Conservation (phyloP, 2,797 vertebrate genomes). For the Hemitrygon akajei region DNA sequence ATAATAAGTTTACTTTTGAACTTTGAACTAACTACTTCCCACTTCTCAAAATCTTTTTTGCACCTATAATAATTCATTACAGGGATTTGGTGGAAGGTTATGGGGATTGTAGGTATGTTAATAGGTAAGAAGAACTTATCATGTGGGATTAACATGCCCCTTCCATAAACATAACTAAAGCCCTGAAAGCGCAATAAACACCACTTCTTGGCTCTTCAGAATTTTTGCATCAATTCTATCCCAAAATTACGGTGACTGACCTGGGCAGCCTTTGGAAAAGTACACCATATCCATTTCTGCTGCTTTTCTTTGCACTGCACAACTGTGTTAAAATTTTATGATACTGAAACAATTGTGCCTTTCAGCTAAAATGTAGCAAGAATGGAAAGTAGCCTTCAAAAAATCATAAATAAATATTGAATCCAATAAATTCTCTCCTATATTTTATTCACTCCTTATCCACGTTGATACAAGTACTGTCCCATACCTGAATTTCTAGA, state of each 20-base stretch:
- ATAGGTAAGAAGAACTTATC: not conserved
- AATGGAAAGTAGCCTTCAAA: not conserved
- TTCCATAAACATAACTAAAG: not conserved
- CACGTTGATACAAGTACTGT: not conserved
- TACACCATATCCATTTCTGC: not conserved
- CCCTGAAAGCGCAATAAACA: not conserved
- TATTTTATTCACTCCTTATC: not conserved
- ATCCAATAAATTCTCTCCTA: not conserved
- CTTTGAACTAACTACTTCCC: not conserved
- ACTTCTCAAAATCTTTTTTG: not conserved
- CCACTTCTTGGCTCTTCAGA: not conserved
- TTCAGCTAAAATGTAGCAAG: not conserved
- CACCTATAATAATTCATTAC: not conserved
- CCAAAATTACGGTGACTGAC: not conserved
- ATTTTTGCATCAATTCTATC: too few species aligned
- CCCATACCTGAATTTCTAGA: constrained; percentile 69
- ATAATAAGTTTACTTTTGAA: too few species aligned
- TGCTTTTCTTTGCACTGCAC: not conserved
- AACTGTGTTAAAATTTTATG: not conserved
- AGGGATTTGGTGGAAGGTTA: not conserved
- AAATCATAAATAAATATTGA: not conserved
- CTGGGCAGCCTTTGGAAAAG: not conserved
- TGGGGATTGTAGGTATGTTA: not conserved
- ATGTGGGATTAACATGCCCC: not conserved
- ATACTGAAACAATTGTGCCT: not conserved